Evolutionary conservation across 2,888 invertebrate genomes (phyloP).

Genomic region (Caradrina kadenii): DNA sequence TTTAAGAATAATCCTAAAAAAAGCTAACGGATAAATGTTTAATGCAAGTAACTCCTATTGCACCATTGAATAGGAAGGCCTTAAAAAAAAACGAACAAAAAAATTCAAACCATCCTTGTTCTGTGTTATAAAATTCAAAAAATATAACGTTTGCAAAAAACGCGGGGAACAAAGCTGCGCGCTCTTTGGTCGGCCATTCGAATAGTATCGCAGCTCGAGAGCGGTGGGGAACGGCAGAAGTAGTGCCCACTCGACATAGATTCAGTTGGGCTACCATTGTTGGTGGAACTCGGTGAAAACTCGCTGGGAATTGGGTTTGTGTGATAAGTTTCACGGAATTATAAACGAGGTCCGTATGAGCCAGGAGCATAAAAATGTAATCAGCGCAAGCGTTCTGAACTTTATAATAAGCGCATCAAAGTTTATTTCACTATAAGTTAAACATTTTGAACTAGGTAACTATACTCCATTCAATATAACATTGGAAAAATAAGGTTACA

Average conservation of each 20-base stretch:
- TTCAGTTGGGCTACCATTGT: conserved; percentile 63
- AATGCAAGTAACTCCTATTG: too few relatives aligned
- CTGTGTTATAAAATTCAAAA: conserved; percentile 48
- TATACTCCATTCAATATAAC: too few relatives aligned
- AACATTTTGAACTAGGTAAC: too few relatives aligned
- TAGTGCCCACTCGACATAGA: conserved; percentile 75
- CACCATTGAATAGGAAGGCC: too few relatives aligned
- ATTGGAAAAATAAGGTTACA: too few relatives aligned
- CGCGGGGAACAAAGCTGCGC: conserved; percentile 68
- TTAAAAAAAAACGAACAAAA: neutral
- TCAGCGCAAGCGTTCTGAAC: neutral
- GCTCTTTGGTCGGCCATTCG: conserved; percentile 72
- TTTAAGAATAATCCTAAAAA: too few relatives aligned
- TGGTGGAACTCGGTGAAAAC: conserved; percentile 35
- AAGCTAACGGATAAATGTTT: too few relatives aligned
- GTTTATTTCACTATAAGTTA: too few relatives aligned
- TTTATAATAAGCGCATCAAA: too few relatives aligned
- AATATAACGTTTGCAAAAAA: conserved; percentile 59
- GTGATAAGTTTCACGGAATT: neutral
- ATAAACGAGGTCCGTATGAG: neutral
- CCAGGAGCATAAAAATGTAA: too few relatives aligned
- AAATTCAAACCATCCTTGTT: conserved; percentile 6
- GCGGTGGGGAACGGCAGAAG: conserved; percentile 65
- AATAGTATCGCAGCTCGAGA: conserved; percentile 72
- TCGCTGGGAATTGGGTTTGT: conserved; percentile 4